A percentile compares a stretch with the other conserved stretches of the same genome.
phyloP scores from a whole-genome alignment of 2,113 vertebrate species.

The Carassius carassius region DNA sequence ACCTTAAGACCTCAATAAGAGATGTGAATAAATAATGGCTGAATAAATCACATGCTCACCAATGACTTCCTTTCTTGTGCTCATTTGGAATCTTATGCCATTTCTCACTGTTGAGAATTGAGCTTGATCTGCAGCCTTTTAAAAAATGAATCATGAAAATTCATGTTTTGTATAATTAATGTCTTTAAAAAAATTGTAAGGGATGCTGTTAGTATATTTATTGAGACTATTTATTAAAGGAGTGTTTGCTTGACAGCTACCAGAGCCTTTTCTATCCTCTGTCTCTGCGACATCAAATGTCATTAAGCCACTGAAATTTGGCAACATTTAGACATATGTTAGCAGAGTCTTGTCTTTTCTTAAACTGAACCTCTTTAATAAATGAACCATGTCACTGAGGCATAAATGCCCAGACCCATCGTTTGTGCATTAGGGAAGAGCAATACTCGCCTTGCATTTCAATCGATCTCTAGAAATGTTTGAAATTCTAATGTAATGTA shows the following conservation, averaged over 20 bases:
- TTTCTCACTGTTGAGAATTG: not conserved
- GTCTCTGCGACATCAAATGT: not conserved
- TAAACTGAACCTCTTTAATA: constrained; percentile 29
- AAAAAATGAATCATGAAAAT: constrained; percentile 19
- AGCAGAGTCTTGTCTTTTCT: constrained; percentile 13
- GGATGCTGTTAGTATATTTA: not conserved
- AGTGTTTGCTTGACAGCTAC: not conserved
- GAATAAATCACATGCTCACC: not conserved
- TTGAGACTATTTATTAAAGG: not conserved
- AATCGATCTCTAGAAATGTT: constrained; percentile 26
- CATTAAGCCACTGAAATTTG: constrained; percentile 10
- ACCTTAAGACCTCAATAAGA: constrained; percentile 31
- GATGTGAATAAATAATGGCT: constrained; percentile 26
- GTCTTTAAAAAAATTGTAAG: not conserved
- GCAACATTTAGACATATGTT: constrained; percentile 10
- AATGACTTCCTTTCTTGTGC: not conserved
- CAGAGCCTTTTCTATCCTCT: not conserved
- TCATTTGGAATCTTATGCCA: not conserved
- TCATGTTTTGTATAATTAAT: constrained; percentile 34
- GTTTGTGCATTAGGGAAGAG: constrained; percentile 33
- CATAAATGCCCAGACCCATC: constrained; percentile 29
- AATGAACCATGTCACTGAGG: constrained; percentile 42
- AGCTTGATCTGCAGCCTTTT: constrained; percentile 1
- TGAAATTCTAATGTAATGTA: constrained; percentile 50
- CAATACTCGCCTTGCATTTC: constrained; percentile 44